Conservation (phyloP, 1,140 invertebrate species). For the Dreissena polymorpha region DNA sequence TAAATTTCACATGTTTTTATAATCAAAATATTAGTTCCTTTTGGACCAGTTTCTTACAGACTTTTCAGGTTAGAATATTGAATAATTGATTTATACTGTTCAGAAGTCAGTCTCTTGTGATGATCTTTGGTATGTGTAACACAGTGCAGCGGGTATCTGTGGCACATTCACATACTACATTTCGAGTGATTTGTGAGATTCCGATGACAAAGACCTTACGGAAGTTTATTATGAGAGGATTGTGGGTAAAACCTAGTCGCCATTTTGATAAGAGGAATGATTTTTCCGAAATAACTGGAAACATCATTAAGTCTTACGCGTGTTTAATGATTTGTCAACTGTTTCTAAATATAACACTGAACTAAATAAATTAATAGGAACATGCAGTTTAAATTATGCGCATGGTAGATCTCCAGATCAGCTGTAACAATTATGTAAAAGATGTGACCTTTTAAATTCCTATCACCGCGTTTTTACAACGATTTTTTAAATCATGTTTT, state of each 20-base stretch:
- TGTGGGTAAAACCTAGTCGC: slow-evolving; percentile 31
- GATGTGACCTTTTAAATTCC: background rate
- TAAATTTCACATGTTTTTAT: too few species aligned
- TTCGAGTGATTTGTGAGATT: too few species aligned
- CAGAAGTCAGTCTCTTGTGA: too few species aligned
- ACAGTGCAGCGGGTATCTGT: too few species aligned
- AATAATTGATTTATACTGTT: too few species aligned
- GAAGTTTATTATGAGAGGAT: background rate
- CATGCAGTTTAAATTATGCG: too few species aligned
- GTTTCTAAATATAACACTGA: background rate
- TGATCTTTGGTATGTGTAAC: too few species aligned
- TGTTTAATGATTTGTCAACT: background rate
- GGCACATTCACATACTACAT: too few species aligned
- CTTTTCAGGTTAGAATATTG: too few species aligned
- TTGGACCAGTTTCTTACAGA: too few species aligned
- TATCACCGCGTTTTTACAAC: background rate
- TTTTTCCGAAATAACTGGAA: slow-evolving; percentile 26
- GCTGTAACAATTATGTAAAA: background rate
- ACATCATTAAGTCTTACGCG: background rate
- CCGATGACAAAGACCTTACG: background rate
- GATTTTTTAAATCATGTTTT: background rate
- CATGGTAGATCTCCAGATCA: background rate
- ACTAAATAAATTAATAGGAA: background rate
- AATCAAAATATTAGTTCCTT: too few species aligned
- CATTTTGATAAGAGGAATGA: slow-evolving; percentile 44